Evolutionary conservation across 2,888 invertebrate species (phyloP).

Genomic region (Isotomurus palustris): DNA sequence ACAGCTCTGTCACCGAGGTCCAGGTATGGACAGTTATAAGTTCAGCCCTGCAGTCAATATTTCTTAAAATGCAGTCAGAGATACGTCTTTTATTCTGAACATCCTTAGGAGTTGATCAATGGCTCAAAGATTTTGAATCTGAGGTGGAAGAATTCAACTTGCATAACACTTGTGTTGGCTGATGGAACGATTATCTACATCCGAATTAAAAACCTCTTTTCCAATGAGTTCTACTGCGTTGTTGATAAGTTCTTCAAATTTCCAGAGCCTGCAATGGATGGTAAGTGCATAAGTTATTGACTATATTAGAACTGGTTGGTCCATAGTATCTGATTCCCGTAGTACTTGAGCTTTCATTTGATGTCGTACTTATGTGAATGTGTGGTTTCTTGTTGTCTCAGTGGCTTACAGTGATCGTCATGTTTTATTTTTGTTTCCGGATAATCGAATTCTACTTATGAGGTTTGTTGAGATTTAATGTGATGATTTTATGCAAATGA

Average conservation of each 20-base stretch:
- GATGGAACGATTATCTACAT: conserved; percentile 41
- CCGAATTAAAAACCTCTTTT: conserved; percentile 33
- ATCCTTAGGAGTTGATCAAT: conserved; percentile 30
- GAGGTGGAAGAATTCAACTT: conserved; percentile 35
- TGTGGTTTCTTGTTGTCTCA: conserved; percentile 12
- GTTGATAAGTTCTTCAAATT: conserved; percentile 37
- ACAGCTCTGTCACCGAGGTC: conserved; percentile 33
- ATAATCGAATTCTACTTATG: conserved; percentile 39
- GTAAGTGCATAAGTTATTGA: conserved; percentile 17
- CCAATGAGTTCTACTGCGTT: conserved; percentile 33
- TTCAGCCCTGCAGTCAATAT: background rate
- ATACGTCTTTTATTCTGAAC: background rate
- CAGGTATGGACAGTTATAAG: conserved; percentile 22
- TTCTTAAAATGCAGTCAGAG: background rate
- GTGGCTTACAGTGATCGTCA: conserved; percentile 38
- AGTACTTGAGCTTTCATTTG: background rate
- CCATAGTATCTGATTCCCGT: background rate
- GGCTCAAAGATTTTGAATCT: conserved; percentile 34
- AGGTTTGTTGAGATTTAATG: conserved; percentile 22
- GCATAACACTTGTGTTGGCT: conserved; percentile 30
- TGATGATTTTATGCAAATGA: background rate
- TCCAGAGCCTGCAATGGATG: conserved; percentile 33
- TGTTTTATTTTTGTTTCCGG: conserved; percentile 41
- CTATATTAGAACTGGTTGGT: background rate
- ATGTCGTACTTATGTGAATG: background rate